Conservation (phyloP, 1,140 invertebrate genomes). For the Phymastichus coffea region DNA sequence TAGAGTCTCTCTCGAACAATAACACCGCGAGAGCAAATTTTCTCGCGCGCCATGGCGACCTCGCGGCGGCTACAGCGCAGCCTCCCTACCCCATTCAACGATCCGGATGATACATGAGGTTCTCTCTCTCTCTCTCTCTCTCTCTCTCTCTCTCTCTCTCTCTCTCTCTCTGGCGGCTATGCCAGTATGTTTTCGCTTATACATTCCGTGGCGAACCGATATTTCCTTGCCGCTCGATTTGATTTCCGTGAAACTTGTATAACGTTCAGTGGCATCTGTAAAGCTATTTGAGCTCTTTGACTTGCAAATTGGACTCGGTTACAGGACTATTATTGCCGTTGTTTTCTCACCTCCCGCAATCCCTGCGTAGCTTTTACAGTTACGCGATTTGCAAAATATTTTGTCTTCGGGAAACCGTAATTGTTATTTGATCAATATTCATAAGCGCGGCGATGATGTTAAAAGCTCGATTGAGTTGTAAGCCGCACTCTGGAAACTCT, state of each 20-base stretch:
- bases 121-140: background rate
- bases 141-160: constrained; percentile 2
- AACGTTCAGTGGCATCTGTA: background rate
- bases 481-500: too few relatives aligned
- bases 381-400: background rate
- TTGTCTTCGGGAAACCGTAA: too few relatives aligned
- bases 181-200: constrained; percentile 14
- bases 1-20: constrained; percentile 18
- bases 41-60: constrained; percentile 15
- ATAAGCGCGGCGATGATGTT: too few relatives aligned
- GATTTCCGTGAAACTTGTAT: constrained; percentile 20
- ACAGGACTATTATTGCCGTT: background rate
- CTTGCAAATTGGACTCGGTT: background rate
- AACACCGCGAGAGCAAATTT: constrained; percentile 25
- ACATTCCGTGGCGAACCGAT: constrained; percentile 9
- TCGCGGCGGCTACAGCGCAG: too few relatives aligned
- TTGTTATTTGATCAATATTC: too few relatives aligned
- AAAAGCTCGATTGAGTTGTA: too few relatives aligned
- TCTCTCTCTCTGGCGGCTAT: background rate
- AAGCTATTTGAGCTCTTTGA: background rate
- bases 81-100: too few relatives aligned
- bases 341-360: too few relatives aligned
- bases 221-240: constrained; percentile 23
- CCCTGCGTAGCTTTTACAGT: too few relatives aligned
- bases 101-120: too few relatives aligned